A percentile compares a stretch with the other conserved stretches of the same genome.
Conservation (phyloP, 2,113 vertebrate genomes). For the Gobio gobio region DNA sequence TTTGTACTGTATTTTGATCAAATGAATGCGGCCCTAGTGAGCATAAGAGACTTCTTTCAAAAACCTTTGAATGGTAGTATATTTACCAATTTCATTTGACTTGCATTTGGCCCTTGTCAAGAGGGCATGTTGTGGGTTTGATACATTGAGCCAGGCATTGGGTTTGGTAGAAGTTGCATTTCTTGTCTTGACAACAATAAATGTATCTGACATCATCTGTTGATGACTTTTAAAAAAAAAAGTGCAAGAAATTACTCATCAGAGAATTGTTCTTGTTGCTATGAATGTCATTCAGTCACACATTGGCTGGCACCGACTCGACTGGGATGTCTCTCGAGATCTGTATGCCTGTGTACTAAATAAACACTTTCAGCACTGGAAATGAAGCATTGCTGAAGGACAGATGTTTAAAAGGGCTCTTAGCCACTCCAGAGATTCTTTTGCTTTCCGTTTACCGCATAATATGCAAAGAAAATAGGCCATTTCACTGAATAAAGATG, state of each 20-base stretch:
- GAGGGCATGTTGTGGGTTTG: not conserved
- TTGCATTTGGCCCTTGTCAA: not conserved
- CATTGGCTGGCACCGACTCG: constrained; percentile 21
- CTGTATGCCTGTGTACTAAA: constrained; percentile 23
- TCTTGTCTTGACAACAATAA: not conserved
- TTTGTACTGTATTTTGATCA: not conserved
- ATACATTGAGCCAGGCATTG: not conserved
- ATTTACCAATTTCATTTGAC: not conserved
- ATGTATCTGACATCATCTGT: not conserved
- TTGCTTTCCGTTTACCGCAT: not conserved
- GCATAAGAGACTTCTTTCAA: not conserved
- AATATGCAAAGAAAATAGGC: not conserved
- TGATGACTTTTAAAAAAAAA: constrained; percentile 13
- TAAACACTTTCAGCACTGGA: constrained; percentile 9
- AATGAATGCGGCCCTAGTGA: not conserved
- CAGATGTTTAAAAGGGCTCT: constrained; percentile 24
- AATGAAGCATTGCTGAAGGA: constrained; percentile 15
- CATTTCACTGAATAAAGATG: not conserved
- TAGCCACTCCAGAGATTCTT: not conserved
- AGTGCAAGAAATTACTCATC: constrained; percentile 9
- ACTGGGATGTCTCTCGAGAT: constrained; percentile 9
- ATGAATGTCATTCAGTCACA: constrained; percentile 40
- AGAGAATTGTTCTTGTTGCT: constrained; percentile 35
- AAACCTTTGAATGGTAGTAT: not conserved
- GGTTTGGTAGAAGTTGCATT: not conserved